A percentile compares a stretch with the other conserved stretches of the same genome.
Evolutionary conservation across 2,888 invertebrate species (phyloP).

Genomic region (Petrolisthes manimaculis): DNA sequence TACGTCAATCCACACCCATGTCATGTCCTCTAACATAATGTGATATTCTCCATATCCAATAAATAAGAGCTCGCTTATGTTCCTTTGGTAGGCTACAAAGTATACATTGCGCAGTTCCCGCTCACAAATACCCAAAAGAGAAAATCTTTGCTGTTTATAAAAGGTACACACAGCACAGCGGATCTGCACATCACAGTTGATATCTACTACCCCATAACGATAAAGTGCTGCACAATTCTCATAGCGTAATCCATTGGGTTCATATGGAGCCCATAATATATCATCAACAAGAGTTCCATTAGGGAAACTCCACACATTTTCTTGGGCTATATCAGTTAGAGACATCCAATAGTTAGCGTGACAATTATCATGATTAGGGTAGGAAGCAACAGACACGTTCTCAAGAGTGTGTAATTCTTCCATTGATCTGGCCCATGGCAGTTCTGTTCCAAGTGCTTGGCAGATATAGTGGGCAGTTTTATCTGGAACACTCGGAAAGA

Average conservation of each 20-base stretch:
- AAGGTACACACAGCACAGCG: constrained; percentile 61
- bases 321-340: constrained; percentile 38
- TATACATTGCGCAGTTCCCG: constrained; percentile 59
- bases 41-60: constrained; percentile 62
- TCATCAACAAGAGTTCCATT: constrained; percentile 25
- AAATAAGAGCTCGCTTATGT: constrained; percentile 46
- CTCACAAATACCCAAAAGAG: constrained; percentile 61
- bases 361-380: constrained; percentile 39
- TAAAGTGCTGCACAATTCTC: constrained; percentile 61
- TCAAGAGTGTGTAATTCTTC: constrained; percentile 27
- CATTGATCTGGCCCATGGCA: constrained; percentile 40
- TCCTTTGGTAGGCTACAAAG: constrained; percentile 60
- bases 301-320: constrained; percentile 47
- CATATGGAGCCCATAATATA: constrained; percentile 53
- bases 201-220: constrained; percentile 51
- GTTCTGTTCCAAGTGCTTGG: constrained; percentile 58
- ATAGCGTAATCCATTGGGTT: constrained; percentile 63
- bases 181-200: constrained; percentile 52
- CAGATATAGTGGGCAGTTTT: constrained; percentile 54
- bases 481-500: constrained; percentile 47
- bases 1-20: constrained; percentile 59
- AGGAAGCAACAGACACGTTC: not conserved
- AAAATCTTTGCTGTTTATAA: constrained; percentile 44
- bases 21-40: constrained; percentile 35
- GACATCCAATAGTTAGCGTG: constrained; percentile 43